Base-by-base conservation (phyloP, 2,888 invertebrate species). In the Drosophila antonietae region DNA sequence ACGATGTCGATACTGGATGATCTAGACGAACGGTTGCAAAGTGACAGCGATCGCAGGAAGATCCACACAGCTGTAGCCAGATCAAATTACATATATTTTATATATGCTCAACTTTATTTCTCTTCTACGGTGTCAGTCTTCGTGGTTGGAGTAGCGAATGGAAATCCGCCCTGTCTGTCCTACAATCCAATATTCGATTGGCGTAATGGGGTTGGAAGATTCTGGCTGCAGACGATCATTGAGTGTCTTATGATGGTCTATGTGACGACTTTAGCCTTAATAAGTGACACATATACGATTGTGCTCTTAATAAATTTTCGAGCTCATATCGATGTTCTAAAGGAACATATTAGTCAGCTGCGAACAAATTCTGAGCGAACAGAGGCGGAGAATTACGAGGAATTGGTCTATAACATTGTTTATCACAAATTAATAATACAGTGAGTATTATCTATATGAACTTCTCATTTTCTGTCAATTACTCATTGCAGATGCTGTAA, bases 151-250 rank as follows among this genome's bases (percentile, higher is more conserved):
- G 33, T 75, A 0, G 15, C 65, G 1, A 72, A 33, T 33, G 73
- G 63, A 0, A 56, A 44, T 1, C 75, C 79, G 0, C 68, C 79
- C 0, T 86, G 79, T 77, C 56, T 73, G 10, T 23, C 83, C 0
- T 86, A 80, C 33, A 81, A 83, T 72, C 86, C 85, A 0, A 23
- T 80, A 0, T 39, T 84, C 6, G 65, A 85, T 47, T 86, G 82
- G 81, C 69, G 68, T 20, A 23, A 59, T 5, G 68, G 72, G 0
- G 1, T n/a, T 0, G 28, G 12, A 20, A 39, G 39, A 15, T 37
- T 75, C 6, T 86, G 82, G 83, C n/a, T 68, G 2, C 79, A 77
- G 9, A 47, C 75, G 0, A 20, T 81, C 0, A 20, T 84, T 3
- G 83, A 86, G 35, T 66, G 43, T 15, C 3, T 77, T 0, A 44